Conservation (phyloP, 1,140 invertebrate species). For the Megathymus violae region DNA sequence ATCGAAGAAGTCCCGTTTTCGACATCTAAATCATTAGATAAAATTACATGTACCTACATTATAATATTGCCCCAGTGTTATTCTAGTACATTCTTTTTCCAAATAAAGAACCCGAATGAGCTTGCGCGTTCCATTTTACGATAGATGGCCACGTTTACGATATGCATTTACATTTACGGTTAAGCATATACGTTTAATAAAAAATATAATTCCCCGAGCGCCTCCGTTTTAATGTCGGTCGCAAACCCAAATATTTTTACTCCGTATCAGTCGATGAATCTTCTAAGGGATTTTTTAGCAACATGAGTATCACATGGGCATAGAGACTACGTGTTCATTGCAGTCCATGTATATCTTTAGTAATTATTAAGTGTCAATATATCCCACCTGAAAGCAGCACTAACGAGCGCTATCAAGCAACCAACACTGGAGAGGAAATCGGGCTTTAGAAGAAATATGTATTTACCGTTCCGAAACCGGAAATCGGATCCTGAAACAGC, state of each 20-base stretch:
- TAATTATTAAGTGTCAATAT: no score
- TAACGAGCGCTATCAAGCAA: no score
- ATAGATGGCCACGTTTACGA: constrained; percentile 20
- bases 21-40: no score
- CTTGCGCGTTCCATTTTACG: constrained; percentile 16
- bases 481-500: no score
- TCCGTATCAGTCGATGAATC: constrained; percentile 3
- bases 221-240: constrained; percentile 14
- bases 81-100: neutral
- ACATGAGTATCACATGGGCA: neutral
- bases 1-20: no score
- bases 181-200: constrained; percentile 21
- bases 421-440: no score
- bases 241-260: constrained; percentile 18
- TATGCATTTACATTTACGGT: constrained; percentile 18
- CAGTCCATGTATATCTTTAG: no score
- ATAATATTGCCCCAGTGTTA: constrained; percentile 17
- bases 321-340: neutral
- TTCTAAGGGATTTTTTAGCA: constrained; percentile 3
- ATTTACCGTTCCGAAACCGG: no score
- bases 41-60: constrained; percentile 30
- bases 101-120: constrained; percentile 14
- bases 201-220: constrained; percentile 16
- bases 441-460: no score
- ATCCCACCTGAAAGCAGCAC: no score